phyloP scores from a whole-genome alignment of 1,140 invertebrate species.

The Heterodera schachtii region DNA sequence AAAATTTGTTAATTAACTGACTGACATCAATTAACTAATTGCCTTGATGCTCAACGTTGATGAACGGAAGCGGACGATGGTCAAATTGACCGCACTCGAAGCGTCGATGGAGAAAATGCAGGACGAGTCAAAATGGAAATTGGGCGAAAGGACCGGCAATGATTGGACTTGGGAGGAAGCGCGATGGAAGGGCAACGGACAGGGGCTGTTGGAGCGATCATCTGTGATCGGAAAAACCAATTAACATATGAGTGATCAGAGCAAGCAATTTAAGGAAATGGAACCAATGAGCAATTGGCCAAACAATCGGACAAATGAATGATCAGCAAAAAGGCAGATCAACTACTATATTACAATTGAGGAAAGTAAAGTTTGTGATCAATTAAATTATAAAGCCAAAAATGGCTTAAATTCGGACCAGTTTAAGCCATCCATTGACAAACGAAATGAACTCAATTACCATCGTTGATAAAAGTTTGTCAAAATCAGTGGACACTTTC shows the following conservation, averaged over 20 bases:
- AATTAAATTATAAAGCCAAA: no score
- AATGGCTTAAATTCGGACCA: no score
- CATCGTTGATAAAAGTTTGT: no score
- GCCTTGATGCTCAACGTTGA: not conserved
- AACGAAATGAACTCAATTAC: no score
- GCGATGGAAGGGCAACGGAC: constrained; percentile 35
- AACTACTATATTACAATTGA: no score
- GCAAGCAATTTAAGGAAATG: no score
- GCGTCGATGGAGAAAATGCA: constrained; percentile 40
- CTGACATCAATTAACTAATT: not conserved
- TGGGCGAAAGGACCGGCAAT: constrained; percentile 16
- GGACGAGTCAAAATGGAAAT: constrained; percentile 17
- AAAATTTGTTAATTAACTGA: constrained; percentile 6
- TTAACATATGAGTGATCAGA: not conserved
- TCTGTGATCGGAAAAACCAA: not conserved
- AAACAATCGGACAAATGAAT: no score
- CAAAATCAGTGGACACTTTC: no score
- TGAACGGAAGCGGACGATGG: constrained; percentile 5
- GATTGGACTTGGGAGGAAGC: constrained; percentile 7
- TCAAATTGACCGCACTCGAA: constrained; percentile 28
- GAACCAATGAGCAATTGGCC: not conserved
- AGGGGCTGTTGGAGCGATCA: not conserved
- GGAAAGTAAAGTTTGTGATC: no score
- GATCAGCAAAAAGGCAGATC: no score
- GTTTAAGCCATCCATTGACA: no score